A percentile compares a stretch with the other conserved stretches of the same genome.
Evolutionary conservation across 2,888 invertebrate genomes (phyloP).

Genomic region (Furcula furcula): DNA sequence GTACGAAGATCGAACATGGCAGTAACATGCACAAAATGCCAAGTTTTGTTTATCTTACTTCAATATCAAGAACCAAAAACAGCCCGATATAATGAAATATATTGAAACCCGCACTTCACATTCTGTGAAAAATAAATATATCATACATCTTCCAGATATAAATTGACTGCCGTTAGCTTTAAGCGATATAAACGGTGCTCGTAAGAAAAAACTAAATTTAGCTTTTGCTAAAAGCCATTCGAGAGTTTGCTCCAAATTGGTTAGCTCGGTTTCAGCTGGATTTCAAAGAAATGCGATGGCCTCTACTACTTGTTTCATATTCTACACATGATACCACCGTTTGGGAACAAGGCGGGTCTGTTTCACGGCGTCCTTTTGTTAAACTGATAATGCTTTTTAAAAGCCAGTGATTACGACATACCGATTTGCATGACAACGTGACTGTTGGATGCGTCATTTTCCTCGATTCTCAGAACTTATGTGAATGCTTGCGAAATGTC

Average conservation of each 20-base stretch:
- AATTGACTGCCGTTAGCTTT: slow-evolving; percentile 14
- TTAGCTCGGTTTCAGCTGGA: slow-evolving; percentile 56
- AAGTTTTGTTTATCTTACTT: too few relatives aligned
- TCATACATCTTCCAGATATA: slow-evolving; percentile 1
- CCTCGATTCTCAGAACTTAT: slow-evolving; percentile 13
- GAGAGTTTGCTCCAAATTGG: slow-evolving; percentile 56
- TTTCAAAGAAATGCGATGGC: slow-evolving; percentile 49
- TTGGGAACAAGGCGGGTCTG: slow-evolving; percentile 4
- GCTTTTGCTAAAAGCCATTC: slow-evolving; percentile 48
- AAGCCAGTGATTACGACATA: slow-evolving; percentile 13
- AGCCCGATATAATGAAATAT: too few relatives aligned
- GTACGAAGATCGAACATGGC: too few relatives aligned
- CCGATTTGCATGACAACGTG: slow-evolving; percentile 30
- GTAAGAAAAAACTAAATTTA: slow-evolving; percentile 44
- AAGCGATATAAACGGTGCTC: slow-evolving; percentile 10
- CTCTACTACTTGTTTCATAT: slow-evolving; percentile 29
- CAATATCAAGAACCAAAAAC: too few relatives aligned
- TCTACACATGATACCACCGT: slow-evolving; percentile 1
- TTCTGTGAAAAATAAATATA: neutral
- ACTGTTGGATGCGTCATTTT: slow-evolving; percentile 21
- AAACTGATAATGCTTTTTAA: slow-evolving; percentile 6
- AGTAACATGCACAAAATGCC: too few relatives aligned
- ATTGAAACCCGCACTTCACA: neutral
- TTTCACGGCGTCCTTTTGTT: slow-evolving; percentile 14
- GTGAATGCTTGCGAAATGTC: neutral